Evolutionary conservation across 2,888 invertebrate genomes (phyloP).

Genomic region (Oscheius sp.): DNA sequence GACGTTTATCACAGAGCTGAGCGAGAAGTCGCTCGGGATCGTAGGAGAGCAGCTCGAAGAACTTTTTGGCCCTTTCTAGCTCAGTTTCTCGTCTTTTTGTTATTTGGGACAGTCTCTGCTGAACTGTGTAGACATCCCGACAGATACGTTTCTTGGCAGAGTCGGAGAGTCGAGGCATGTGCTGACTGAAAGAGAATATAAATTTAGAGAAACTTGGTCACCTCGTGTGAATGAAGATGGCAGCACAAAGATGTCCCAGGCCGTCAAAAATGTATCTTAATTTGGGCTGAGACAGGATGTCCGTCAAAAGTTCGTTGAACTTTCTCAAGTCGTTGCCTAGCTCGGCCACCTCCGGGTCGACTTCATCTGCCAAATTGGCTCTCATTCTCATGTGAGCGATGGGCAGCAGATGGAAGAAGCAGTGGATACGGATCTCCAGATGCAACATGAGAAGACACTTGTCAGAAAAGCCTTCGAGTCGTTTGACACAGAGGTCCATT

Average conservation of each 20-base stretch:
- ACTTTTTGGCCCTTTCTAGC: constrained; percentile 85
- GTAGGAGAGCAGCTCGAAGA: constrained; percentile 56
- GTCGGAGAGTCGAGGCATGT: constrained; percentile 85
- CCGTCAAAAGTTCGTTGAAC: constrained; percentile 82
- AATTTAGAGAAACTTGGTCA: constrained; percentile 32
- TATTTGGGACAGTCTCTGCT: constrained; percentile 87
- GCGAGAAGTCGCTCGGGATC: constrained; percentile 74
- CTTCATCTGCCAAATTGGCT: constrained; percentile 61
- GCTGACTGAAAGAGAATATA: constrained; percentile 79
- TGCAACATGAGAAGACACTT: constrained; percentile 91
- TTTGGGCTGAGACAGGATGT: constrained; percentile 83
- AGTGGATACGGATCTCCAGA: constrained; percentile 90
- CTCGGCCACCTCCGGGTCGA: constrained; percentile 79
- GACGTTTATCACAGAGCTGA: constrained; percentile 77
- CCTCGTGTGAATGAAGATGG: constrained; percentile 82
- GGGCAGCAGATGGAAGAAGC: constrained; percentile 89
- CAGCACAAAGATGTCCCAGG: constrained; percentile 85
- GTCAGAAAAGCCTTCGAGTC: constrained; percentile 83
- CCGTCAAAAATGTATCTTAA: constrained; percentile 79
- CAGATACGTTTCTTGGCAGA: constrained; percentile 83
- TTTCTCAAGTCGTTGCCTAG: constrained; percentile 83
- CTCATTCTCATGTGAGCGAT: constrained; percentile 75
- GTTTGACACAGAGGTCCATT: constrained; percentile 63
- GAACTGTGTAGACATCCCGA: constrained; percentile 85
- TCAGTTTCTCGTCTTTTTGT: constrained; percentile 81